These are phyloP conservation scores for Borostomias antarcticus DNA, from an alignment of 2,797 vertebrate species.

Conservation along the genomic window DNA sequence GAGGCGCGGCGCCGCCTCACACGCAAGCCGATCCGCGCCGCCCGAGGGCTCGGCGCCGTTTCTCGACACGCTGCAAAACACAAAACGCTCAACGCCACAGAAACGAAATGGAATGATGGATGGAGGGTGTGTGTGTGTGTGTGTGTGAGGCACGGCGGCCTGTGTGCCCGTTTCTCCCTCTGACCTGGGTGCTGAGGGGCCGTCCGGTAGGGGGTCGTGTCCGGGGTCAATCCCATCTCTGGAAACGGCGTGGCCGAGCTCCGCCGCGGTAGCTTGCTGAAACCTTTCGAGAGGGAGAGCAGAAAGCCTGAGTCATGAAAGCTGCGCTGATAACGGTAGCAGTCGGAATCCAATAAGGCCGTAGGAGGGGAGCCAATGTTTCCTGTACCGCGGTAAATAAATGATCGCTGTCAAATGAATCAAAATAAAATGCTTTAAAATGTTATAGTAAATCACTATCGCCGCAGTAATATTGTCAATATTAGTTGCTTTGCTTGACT, in stretches of 20 bases:
- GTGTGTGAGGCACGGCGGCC: not conserved
- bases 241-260: conserved; percentile 40
- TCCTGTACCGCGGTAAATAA: no score
- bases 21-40: conserved; percentile 26
- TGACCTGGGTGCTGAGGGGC: conserved; percentile 56
- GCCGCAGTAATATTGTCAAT: no score
- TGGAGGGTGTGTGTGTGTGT: not conserved
- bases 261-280: conserved; percentile 52
- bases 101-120: not conserved
- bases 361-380: no score
- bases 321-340: not conserved
- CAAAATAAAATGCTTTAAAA: no score
- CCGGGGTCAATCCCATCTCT: conserved; percentile 38
- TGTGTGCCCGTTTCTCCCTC: not conserved
- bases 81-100: conserved; percentile 8
- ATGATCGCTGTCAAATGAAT: no score
- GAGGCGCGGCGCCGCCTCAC: conserved; percentile 27
- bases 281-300: conserved; percentile 46
- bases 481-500: no score
- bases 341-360: not conserved
- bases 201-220: conserved; percentile 26
- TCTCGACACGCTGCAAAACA: conserved; percentile 40
- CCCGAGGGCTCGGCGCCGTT: conserved; percentile 19
- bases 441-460: no score
- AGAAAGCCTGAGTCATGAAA: not conserved